Evolutionary conservation across 2,113 vertebrate species (phyloP).

Genomic region (Ceuthmochares aereus): DNA sequence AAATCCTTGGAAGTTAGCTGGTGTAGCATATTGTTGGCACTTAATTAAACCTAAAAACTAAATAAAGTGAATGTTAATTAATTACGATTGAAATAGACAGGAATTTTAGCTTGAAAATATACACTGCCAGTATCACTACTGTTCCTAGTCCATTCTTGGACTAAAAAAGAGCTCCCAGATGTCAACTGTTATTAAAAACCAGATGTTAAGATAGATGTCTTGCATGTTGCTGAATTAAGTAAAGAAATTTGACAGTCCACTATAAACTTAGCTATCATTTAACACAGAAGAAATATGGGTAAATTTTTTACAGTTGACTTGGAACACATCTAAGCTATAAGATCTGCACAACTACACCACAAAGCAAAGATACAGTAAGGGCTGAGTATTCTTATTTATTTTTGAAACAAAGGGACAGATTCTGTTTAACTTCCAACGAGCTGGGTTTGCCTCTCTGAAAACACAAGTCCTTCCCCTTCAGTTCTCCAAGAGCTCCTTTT

Average conservation of each 20-base stretch:
- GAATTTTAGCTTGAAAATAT: slow-evolving; percentile 74
- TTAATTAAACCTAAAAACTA: slow-evolving; percentile 72
- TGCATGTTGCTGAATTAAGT: slow-evolving; percentile 78
- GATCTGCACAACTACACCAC: slow-evolving; percentile 4
- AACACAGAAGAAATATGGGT: slow-evolving; percentile 73
- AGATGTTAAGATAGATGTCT: slow-evolving; percentile 82
- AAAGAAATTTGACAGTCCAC: slow-evolving; percentile 86
- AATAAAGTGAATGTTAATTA: slow-evolving; percentile 71
- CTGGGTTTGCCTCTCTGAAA: background rate
- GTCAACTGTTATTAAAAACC: slow-evolving; percentile 83
- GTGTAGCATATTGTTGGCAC: slow-evolving; percentile 46
- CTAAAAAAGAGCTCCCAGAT: slow-evolving; percentile 77
- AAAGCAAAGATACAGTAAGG: background rate
- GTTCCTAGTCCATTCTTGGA: slow-evolving; percentile 66
- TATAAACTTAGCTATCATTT: slow-evolving; percentile 85
- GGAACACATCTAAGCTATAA: slow-evolving; percentile 39
- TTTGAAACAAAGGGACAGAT: background rate
- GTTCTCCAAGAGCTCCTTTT: background rate
- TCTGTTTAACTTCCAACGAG: background rate
- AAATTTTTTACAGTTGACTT: slow-evolving; percentile 73
- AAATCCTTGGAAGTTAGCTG: slow-evolving; percentile 1
- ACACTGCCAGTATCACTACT: slow-evolving; percentile 78
- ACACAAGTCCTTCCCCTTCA: background rate
- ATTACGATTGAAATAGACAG: slow-evolving; percentile 82
- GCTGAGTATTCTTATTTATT: background rate